phyloP scores from a whole-genome alignment of 2,113 vertebrate species.

The Copsychus sechellarum region DNA sequence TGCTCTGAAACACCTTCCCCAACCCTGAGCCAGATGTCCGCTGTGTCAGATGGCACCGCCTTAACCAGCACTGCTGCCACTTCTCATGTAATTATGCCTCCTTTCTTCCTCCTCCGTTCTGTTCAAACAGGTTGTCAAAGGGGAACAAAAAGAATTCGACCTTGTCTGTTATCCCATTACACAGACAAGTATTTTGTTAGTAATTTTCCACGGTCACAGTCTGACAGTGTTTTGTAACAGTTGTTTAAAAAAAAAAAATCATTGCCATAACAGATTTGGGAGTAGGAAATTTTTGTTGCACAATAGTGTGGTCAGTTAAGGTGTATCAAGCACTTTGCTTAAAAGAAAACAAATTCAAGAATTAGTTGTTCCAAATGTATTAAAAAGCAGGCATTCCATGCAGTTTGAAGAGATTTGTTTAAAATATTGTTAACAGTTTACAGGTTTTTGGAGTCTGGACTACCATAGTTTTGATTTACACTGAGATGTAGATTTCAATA shows the following conservation, averaged over 20 bases:
- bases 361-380: background rate
- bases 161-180: background rate
- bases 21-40: constrained; percentile 84
- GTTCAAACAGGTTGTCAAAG: constrained; percentile 50
- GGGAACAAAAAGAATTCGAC: background rate
- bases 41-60: constrained; percentile 78
- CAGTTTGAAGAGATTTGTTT: background rate
- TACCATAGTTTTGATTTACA: background rate
- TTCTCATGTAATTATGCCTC: constrained; percentile 87
- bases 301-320: background rate
- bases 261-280: background rate
- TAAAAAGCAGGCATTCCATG: background rate
- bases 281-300: background rate
- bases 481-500: background rate
- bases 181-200: background rate
- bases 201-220: background rate
- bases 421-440: background rate
- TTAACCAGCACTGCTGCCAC: constrained; percentile 78
- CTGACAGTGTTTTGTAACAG: background rate
- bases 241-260: background rate
- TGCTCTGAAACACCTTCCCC: constrained; percentile 86
- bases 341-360: background rate
- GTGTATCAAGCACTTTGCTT: background rate
- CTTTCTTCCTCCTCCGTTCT: constrained; percentile 57
- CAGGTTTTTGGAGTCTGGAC: background rate